phyloP scores from a whole-genome alignment of 2,888 invertebrate genomes.

The Drosophila picticornis region DNA sequence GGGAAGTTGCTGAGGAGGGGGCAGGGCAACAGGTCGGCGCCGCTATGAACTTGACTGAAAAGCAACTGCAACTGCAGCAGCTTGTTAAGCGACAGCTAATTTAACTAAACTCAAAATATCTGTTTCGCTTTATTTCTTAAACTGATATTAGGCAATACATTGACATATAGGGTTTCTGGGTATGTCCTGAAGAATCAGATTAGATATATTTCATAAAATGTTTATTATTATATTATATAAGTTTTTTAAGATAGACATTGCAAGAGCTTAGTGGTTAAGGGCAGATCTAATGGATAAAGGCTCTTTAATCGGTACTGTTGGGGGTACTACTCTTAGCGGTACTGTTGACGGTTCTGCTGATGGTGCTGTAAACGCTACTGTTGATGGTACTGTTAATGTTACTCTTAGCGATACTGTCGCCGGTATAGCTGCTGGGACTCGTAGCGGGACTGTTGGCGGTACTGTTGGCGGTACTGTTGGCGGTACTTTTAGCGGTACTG shows the following conservation, averaged over 20 bases:
- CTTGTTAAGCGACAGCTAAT: constrained; percentile 7
- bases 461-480: neutral
- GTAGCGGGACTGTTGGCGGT: neutral
- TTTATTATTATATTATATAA: neutral
- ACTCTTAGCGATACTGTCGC: too few relatives aligned
- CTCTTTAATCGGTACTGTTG: neutral
- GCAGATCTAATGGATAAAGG: neutral
- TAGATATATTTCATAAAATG: too few relatives aligned
- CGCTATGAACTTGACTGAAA: constrained; percentile 70
- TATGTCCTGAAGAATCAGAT: neutral
- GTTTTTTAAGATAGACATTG: neutral
- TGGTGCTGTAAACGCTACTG: neutral
- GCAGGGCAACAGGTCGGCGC: constrained; percentile 19
- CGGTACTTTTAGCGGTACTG: neutral
- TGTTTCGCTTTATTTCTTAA: neutral
- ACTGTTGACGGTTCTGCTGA: rapidly evolving
- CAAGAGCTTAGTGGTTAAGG: neutral
- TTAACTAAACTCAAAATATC: neutral
- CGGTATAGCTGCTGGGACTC: neutral
- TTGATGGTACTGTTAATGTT: neutral
- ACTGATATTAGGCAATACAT: neutral
- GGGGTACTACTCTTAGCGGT: neutral
- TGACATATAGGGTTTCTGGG: neutral
- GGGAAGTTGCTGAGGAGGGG: neutral
- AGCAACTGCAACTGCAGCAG: constrained; percentile 22